Evolutionary conservation across 2,113 vertebrate genomes (phyloP).

Genomic region (Ceyx cyanopectus): DNA sequence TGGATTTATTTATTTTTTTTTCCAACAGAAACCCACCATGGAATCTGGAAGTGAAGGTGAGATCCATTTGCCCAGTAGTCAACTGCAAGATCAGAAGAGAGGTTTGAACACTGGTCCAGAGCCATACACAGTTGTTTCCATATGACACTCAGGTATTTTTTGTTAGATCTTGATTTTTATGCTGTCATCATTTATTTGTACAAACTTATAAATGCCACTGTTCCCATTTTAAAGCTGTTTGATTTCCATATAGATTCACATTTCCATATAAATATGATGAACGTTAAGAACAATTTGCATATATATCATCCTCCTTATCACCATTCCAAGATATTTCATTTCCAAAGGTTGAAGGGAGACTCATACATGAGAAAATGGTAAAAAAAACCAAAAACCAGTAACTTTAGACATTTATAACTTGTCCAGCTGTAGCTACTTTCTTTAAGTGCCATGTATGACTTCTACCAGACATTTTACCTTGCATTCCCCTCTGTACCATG

Average conservation of each 20-base stretch:
- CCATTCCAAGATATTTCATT: not conserved
- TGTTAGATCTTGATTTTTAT: not conserved
- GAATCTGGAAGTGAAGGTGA: slow-evolving; percentile 8
- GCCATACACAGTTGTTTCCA: not conserved
- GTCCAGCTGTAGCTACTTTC: not conserved
- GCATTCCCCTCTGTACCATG: not conserved
- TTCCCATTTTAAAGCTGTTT: not conserved
- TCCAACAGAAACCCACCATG: not conserved
- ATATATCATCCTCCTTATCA: not conserved
- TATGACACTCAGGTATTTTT: not conserved
- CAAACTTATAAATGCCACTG: not conserved
- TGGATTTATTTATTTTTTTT: not conserved
- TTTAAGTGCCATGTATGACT: not conserved
- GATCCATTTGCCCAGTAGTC: not conserved
- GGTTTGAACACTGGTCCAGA: not conserved
- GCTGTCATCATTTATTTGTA: not conserved
- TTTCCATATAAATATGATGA: not conserved
- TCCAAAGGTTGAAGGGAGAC: not conserved
- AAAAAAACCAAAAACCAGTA: not conserved
- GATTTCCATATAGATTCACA: not conserved
- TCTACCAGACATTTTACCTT: not conserved
- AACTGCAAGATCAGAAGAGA: not conserved
- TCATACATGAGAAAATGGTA: not conserved
- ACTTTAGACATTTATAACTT: not conserved
- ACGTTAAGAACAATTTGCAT: not conserved